These are phyloP conservation scores for Peucedramus taeniatus DNA, from an alignment of 2,113 vertebrate genomes.

Conservation along the genomic window DNA sequence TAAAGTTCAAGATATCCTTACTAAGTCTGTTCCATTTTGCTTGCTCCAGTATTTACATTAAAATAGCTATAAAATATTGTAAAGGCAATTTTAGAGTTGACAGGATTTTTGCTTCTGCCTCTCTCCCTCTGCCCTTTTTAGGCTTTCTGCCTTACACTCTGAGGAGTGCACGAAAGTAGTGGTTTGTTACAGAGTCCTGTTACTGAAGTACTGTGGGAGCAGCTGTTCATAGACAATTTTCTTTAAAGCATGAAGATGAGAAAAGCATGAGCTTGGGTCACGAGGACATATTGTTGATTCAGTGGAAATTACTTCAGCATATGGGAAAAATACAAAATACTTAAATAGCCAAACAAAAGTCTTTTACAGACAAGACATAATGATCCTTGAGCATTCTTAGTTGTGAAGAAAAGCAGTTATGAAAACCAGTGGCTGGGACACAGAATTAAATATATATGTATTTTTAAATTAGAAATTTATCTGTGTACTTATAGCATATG, in stretches of 20 bases:
- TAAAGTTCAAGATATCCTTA: background rate
- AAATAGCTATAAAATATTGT: background rate
- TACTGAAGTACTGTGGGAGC: background rate
- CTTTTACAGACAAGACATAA: background rate
- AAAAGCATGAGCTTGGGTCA: background rate
- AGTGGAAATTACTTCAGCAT: background rate
- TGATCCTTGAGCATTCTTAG: background rate
- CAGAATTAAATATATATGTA: background rate
- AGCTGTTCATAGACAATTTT: background rate
- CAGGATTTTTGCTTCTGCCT: background rate
- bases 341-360: background rate
- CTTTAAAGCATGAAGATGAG: background rate
- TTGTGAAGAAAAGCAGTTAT: no score
- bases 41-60: background rate
- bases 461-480: background rate
- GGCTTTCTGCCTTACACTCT: background rate
- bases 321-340: background rate
- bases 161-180: background rate
- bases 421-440: background rate
- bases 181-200: background rate
- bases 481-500: background rate
- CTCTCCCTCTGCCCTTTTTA: fast-evolving
- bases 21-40: background rate
- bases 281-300: background rate
- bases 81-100: background rate